These are phyloP conservation scores for Meleagris gallopavo DNA, from an alignment of 2,113 vertebrate genomes.

Conservation along the genomic window DNA sequence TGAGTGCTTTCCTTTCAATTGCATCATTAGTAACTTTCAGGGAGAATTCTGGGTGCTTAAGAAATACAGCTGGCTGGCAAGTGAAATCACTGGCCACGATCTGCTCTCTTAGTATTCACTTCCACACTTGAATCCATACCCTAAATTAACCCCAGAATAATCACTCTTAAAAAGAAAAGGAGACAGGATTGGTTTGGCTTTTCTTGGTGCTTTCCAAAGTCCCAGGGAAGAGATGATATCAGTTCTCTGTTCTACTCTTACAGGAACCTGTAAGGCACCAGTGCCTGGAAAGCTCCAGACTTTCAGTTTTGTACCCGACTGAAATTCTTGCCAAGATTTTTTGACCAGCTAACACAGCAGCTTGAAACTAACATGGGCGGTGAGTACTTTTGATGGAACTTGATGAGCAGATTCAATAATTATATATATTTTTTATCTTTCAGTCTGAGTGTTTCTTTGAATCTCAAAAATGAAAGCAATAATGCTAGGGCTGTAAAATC, in stretches of 20 bases:
- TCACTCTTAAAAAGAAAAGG: slow-evolving; percentile 28
- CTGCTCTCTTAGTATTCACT: slow-evolving; percentile 2
- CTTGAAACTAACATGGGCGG: not conserved
- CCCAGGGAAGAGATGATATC: slow-evolving; percentile 26
- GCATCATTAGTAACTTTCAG: not conserved
- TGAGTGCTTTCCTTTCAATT: slow-evolving; percentile 9
- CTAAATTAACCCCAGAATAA: slow-evolving; percentile 46
- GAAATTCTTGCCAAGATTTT: not conserved
- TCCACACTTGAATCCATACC: slow-evolving; percentile 26
- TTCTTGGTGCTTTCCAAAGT: slow-evolving; percentile 7
- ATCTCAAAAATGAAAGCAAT: slow-evolving; percentile 30
- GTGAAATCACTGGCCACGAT: slow-evolving; percentile 22
- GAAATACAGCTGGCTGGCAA: slow-evolving; percentile 30
- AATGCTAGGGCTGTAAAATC: not conserved
- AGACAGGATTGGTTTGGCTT: slow-evolving; percentile 14
- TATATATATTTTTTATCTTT: not conserved
- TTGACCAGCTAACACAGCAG: not conserved
- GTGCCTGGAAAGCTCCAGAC: not conserved
- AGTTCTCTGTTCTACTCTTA: not conserved
- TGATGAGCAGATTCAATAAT: not conserved
- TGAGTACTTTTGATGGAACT: not conserved
- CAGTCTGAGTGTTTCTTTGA: not conserved
- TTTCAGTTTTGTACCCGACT: not conserved
- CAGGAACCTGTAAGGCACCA: not conserved
- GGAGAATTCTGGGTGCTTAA: not conserved